Evolutionary conservation across 2,113 vertebrate species (phyloP).

Genomic region (Siniperca chuatsi): DNA sequence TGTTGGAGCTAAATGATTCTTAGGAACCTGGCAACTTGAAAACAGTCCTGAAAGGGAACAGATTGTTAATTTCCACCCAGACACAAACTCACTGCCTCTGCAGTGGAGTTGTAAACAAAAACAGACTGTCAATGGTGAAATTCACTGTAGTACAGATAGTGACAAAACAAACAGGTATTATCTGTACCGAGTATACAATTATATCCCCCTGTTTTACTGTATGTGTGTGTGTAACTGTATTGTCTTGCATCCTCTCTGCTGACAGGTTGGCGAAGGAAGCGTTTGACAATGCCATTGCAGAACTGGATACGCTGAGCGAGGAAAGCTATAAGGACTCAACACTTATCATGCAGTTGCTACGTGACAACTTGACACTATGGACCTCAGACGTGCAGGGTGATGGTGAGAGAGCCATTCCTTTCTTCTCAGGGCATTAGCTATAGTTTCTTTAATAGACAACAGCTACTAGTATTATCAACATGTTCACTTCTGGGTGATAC

Average conservation of each 20-base stretch:
- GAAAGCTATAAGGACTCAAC: slow-evolving; percentile 99
- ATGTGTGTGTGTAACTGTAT: background rate
- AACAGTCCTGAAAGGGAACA: slow-evolving; percentile 3
- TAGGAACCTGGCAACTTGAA: background rate
- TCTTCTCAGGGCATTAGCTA: background rate
- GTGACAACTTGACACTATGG: slow-evolving; percentile 99
- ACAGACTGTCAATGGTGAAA: background rate
- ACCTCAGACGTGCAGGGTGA: slow-evolving; percentile 99
- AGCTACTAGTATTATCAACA: background rate
- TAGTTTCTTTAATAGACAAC: background rate
- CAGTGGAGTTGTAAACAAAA: background rate
- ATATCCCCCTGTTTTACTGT: background rate
- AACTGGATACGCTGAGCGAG: slow-evolving; percentile 99
- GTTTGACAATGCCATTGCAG: slow-evolving; percentile 97
- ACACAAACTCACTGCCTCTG: background rate
- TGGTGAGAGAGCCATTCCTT: slow-evolving; percentile 83
- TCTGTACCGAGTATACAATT: too few relatives aligned
- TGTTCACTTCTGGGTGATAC: background rate
- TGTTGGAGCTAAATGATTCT: background rate
- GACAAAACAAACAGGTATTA: too few relatives aligned
- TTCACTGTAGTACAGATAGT: background rate
- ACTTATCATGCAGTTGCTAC: slow-evolving; percentile 99
- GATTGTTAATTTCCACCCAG: background rate
- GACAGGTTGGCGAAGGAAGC: slow-evolving; percentile 90
- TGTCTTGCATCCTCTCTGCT: background rate